Evolutionary conservation across 2,888 invertebrate genomes (phyloP).

Genomic region (Agrilus biguttatus): DNA sequence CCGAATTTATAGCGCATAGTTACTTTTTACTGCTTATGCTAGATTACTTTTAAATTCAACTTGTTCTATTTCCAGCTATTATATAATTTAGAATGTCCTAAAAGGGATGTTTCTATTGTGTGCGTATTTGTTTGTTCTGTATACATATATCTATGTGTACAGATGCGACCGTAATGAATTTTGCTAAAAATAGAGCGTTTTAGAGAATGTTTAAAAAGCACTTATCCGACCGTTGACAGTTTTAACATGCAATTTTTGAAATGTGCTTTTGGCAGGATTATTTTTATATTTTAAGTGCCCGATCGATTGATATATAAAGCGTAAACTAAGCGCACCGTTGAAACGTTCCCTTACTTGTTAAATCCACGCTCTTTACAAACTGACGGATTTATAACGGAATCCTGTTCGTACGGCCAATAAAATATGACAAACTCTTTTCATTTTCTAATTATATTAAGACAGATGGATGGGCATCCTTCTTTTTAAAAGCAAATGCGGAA

Average conservation of each 20-base stretch:
- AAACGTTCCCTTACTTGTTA: slow-evolving; percentile 5
- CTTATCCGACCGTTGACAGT: slow-evolving; percentile 13
- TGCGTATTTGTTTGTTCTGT: too few species aligned
- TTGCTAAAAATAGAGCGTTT: slow-evolving; percentile 8
- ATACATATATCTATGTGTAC: too few species aligned
- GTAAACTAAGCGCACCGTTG: slow-evolving; percentile 7
- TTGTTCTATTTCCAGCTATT: too few species aligned
- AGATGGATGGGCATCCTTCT: too few species aligned
- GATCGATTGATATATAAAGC: slow-evolving; percentile 12
- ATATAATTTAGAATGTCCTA: too few species aligned
- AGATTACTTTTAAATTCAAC: too few species aligned
- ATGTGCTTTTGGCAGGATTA: slow-evolving; percentile 12
- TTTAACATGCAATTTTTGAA: slow-evolving; percentile 10
- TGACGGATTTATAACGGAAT: slow-evolving; percentile 2
- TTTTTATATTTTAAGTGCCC: slow-evolving; percentile 15
- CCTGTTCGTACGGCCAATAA: slow-evolving; percentile 1
- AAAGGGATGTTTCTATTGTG: too few species aligned
- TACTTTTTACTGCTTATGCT: too few species aligned
- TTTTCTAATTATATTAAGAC: not conserved
- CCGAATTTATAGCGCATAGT: too few species aligned
- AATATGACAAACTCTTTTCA: not conserved
- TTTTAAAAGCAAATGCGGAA: too few species aligned
- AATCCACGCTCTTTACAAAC: slow-evolving; percentile 1
- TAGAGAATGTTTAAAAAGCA: slow-evolving; percentile 14
- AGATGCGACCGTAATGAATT: not conserved